Conservation (phyloP, 2,797 vertebrate species). For the Myripristis jacobus region DNA sequence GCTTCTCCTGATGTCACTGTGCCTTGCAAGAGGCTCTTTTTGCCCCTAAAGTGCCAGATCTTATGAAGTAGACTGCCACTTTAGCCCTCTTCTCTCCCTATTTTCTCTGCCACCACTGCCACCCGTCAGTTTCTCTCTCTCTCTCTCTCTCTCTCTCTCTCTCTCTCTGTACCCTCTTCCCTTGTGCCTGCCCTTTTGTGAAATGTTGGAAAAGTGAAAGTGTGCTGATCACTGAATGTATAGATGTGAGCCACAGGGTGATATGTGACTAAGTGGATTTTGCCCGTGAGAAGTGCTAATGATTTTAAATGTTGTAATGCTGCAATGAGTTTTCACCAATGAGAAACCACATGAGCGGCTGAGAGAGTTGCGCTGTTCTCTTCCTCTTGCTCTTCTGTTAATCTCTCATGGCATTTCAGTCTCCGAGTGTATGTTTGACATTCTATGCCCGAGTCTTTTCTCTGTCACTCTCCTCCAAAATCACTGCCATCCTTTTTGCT, state of each 20-base stretch:
- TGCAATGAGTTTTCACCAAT: constrained; percentile 16
- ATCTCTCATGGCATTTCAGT: constrained; percentile 37
- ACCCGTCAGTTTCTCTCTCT: background rate
- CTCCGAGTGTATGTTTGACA: constrained; percentile 36
- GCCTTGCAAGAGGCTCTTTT: too few relatives aligned
- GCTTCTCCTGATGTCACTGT: too few relatives aligned
- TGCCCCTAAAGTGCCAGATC: too few relatives aligned
- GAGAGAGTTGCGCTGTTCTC: background rate
- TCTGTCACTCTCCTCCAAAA: constrained; percentile 38
- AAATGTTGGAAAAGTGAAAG: constrained; percentile 55
- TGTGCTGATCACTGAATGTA: constrained; percentile 55
- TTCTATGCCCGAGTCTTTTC: constrained; percentile 36
- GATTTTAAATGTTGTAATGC: constrained; percentile 46
- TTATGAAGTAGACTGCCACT: too few relatives aligned
- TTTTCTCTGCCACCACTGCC: background rate
- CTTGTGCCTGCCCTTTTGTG: constrained; percentile 57
- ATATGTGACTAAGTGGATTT: constrained; percentile 21
- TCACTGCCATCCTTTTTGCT: constrained; percentile 47
- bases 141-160: background rate
- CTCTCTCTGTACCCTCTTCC: background rate
- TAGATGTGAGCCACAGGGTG: constrained; percentile 44
- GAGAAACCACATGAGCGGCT: constrained; percentile 13
- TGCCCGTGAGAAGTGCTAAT: constrained; percentile 44
- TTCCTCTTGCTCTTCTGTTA: background rate
- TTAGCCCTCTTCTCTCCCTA: background rate